Conservation (phyloP, 2,113 vertebrate genomes). For the Daphoenositta chrysoptera region DNA sequence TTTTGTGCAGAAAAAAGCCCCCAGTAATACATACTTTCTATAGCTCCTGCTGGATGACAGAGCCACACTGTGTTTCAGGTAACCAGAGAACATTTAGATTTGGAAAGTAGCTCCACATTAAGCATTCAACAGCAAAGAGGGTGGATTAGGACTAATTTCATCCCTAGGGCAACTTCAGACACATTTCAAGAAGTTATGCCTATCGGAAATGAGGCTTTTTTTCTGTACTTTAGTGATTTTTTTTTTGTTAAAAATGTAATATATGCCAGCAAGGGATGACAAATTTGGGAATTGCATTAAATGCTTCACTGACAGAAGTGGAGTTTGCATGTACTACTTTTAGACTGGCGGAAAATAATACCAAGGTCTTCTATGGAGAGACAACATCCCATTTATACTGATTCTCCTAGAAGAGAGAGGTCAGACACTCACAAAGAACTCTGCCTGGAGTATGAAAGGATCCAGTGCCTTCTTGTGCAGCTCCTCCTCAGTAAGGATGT, state of each 20-base stretch:
- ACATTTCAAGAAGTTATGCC: neutral
- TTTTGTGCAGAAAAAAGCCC: neutral
- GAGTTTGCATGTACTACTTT: neutral
- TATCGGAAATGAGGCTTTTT: neutral
- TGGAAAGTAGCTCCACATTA: neutral
- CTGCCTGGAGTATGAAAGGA: slow-evolving; percentile 89
- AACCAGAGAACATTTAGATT: neutral
- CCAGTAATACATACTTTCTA: neutral
- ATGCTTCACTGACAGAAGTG: neutral
- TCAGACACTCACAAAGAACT: slow-evolving; percentile 91
- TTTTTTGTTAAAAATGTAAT: neutral
- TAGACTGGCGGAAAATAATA: neutral
- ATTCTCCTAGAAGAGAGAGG: neutral
- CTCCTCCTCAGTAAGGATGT: slow-evolving; percentile 82
- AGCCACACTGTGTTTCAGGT: neutral
- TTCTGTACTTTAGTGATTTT: neutral
- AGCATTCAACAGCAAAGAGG: neutral
- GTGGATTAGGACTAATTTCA: neutral
- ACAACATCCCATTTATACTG: neutral
- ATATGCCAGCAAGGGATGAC: neutral
- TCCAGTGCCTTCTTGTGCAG: slow-evolving; percentile 91
- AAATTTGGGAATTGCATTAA: neutral
- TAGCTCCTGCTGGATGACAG: neutral
- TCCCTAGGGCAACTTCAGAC: neutral
- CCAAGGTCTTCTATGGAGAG: neutral